phyloP scores from a whole-genome alignment of 1,140 invertebrate genomes.

The Papilio dardanus region DNA sequence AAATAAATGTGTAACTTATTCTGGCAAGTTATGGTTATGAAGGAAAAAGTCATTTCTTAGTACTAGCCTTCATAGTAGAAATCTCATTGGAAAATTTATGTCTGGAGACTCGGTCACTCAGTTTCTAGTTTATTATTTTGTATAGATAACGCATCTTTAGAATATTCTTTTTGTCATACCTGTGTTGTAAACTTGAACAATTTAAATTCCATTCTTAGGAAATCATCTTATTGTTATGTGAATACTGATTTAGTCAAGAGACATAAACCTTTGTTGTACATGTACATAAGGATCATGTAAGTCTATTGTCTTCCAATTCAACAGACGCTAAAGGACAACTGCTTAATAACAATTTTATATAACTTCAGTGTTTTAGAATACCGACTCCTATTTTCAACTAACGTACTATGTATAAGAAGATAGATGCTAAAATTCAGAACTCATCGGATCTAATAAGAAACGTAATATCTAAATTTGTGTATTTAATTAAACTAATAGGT shows the following conservation, averaged over 20 bases:
- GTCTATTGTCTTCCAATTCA: not conserved
- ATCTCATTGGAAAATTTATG: not conserved
- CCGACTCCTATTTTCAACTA: not conserved
- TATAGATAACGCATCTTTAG: not conserved
- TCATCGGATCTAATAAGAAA: no score
- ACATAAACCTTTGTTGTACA: not conserved
- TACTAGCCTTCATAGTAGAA: not conserved
- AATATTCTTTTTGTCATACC: not conserved
- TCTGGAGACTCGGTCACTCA: not conserved
- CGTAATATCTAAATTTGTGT: no score
- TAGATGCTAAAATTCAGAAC: no score
- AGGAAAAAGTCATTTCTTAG: no score
- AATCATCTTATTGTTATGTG: constrained; percentile 1
- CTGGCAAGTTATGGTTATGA: no score
- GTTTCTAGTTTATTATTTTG: not conserved
- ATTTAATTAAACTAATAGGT: no score
- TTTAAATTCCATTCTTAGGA: constrained; percentile 3
- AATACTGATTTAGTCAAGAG: not conserved
- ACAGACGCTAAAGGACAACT: not conserved
- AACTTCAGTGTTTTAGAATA: not conserved
- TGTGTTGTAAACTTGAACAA: not conserved
- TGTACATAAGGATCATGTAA: not conserved
- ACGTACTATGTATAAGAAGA: no score
- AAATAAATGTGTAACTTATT: no score
- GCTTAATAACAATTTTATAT: not conserved